These are phyloP conservation scores for Caenorhabditis uteleia DNA, from an alignment of 2,888 invertebrate genomes.

Conservation along the genomic window DNA sequence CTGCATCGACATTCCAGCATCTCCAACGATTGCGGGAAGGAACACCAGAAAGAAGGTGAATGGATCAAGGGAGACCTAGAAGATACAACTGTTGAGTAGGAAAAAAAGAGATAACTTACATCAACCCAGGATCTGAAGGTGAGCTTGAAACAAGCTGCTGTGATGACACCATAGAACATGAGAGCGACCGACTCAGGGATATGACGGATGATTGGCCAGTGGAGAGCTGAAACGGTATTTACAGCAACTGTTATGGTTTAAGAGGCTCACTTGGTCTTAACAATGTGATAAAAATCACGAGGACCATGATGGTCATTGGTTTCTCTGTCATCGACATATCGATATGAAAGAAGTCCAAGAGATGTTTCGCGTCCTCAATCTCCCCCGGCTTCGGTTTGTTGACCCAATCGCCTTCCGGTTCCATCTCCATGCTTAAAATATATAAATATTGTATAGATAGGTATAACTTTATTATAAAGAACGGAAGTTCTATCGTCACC, in stretches of 20 bases:
- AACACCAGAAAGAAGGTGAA: slow-evolving; percentile 88
- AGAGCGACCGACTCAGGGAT: slow-evolving; percentile 55
- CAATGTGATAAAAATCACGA: slow-evolving; percentile 28
- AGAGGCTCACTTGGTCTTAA: slow-evolving; percentile 33
- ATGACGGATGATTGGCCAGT: slow-evolving; percentile 3
- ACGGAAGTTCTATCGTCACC: too few relatives aligned
- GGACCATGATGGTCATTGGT: slow-evolving; percentile 18
- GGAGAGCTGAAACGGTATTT: slow-evolving; percentile 23
- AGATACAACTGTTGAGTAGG: too few relatives aligned
- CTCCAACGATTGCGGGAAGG: slow-evolving; percentile 95
- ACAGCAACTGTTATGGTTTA: background rate
- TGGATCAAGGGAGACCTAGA: too few relatives aligned
- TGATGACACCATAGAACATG: slow-evolving; percentile 46
- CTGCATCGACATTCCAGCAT: slow-evolving; percentile 98
- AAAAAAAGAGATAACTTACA: too few relatives aligned
- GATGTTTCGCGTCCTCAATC: slow-evolving; percentile 30
- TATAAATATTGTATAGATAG: too few relatives aligned
- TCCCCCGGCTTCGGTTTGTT: slow-evolving; percentile 8
- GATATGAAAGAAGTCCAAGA: slow-evolving; percentile 18
- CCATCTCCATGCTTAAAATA: too few relatives aligned
- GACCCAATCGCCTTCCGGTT: slow-evolving; percentile 32
- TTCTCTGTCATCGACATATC: slow-evolving; percentile 29
- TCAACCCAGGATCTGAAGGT: too few relatives aligned
- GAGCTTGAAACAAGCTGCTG: slow-evolving; percentile 36
- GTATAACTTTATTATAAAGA: too few relatives aligned